Base-by-base conservation (phyloP, 1,140 invertebrate species). In the Trypoxylus dichotomus region DNA sequence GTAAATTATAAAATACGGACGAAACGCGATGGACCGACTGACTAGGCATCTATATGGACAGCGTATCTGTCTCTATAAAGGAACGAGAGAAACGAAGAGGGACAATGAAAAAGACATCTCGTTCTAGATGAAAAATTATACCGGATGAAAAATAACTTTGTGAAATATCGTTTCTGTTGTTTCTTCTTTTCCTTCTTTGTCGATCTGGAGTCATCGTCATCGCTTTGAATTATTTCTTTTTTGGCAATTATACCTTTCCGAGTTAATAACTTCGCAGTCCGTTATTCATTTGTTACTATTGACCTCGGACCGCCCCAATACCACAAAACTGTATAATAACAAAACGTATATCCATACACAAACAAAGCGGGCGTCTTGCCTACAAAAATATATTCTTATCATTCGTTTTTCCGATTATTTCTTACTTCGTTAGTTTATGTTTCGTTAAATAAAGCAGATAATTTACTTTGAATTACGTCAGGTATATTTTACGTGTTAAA, bases 101-200 rank as follows among this genome's bases (percentile, higher is more conserved):
- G 71, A 73, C 29, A 73, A 42, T n/a, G 71, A 73, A 73, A 73
- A 42, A 80, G 74, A 80, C 32, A 79, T 77, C 81, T 82, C 76
- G 81, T 82, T 82, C 79, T 15, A 77, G 79, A 82, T 82, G 81
- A 82, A 81, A 82, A 82, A 82, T 82, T 78, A 76, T 78, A 77
- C 77, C 74, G 76, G 77, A 81, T 82, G 81, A 82, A 82, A 82
- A 82, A 82, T 82, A 77, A 78, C 79, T 78, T 76, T 73, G 81
- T 82, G 81, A 82, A 80, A 81, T 82, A 82, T 82, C 75, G 81
- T 79, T 81, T 78, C 79, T 77, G 58, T 43, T 77, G 76, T 79
- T 77, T 75, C 37, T 75, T 75, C 74, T 29, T 21, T 21, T 29
- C 21, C 71, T 73, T 25, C 29, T 73, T 73, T 13, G n/a, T 63